A percentile compares a stretch with the other conserved stretches of the same genome.
These are phyloP conservation scores for Halcyon senegalensis DNA, from an alignment of 2,113 vertebrate genomes.

Conservation along the genomic window DNA sequence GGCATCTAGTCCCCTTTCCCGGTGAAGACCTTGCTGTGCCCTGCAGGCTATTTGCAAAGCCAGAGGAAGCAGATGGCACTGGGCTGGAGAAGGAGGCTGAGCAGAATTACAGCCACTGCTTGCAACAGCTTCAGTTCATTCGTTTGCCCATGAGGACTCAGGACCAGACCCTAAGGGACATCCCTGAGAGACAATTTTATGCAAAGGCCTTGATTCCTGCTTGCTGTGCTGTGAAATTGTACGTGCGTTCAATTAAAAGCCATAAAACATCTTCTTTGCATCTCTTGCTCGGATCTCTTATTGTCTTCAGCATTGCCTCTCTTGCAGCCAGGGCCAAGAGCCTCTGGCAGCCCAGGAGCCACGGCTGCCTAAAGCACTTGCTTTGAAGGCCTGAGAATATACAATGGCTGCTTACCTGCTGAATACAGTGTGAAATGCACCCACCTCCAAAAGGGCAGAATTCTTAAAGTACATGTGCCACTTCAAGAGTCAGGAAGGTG, in stretches of 20 bases:
- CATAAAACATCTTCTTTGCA: neutral
- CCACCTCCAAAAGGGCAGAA: rapidly evolving
- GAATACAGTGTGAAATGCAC: neutral
- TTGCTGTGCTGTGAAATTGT: neutral
- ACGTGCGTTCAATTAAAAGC: neutral
- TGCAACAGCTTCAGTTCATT: neutral
- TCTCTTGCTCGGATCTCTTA: neutral
- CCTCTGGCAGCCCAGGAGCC: neutral
- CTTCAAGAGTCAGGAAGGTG: neutral
- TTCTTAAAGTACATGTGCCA: neutral
- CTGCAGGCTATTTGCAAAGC: neutral
- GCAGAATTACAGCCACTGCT: rapidly evolving
- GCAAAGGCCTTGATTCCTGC: neutral
- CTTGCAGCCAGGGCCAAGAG: neutral
- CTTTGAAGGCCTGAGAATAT: neutral
- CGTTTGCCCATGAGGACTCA: neutral
- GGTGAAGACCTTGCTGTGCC: neutral
- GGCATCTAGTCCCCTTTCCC: neutral
- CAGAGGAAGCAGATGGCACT: neutral
- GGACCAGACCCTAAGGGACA: neutral
- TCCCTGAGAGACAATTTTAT: neutral
- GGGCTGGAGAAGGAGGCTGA: neutral
- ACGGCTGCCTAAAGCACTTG: neutral
- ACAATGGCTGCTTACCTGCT: neutral
- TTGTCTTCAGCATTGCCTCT: neutral